Conservation (phyloP, 2,797 vertebrate species). For the Orestias chungarensis region DNA sequence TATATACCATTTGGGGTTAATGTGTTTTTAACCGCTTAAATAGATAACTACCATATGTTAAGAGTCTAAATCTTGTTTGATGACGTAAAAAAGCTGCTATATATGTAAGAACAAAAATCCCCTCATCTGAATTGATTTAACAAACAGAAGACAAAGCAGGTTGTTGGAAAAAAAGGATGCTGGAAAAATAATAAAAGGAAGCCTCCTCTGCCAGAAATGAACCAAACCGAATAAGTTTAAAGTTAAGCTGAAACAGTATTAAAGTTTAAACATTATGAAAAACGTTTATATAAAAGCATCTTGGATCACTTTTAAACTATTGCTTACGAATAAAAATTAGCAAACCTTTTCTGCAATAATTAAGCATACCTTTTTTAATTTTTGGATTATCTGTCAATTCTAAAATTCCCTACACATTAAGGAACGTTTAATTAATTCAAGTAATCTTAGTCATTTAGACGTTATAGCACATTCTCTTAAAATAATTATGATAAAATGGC, state of each 20-base stretch:
- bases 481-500: constrained; percentile 65
- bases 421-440: constrained; percentile 66
- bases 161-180: neutral
- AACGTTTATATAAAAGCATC: neutral
- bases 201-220: neutral
- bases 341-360: constrained; percentile 22
- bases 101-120: constrained; percentile 3
- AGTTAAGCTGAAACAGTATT: too few relatives aligned
- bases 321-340: constrained; percentile 6
- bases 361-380: constrained; percentile 32
- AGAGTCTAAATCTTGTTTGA: constrained; percentile 68
- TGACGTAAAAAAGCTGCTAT: constrained; percentile 49
- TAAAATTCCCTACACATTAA: constrained; percentile 65
- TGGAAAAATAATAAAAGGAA: neutral
- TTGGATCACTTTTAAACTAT: constrained; percentile 14
- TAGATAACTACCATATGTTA: constrained; percentile 68
- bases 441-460: constrained; percentile 67
- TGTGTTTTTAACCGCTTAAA: constrained; percentile 72
- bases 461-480: constrained; percentile 55
- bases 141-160: neutral
- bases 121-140: constrained; percentile 50
- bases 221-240: neutral
- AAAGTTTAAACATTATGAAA: too few relatives aligned
- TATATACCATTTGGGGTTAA: constrained; percentile 65
- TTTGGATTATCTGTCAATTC: constrained; percentile 45